phyloP scores from a whole-genome alignment of 2,113 vertebrate species.

The Shinisaurus crocodilurus region DNA sequence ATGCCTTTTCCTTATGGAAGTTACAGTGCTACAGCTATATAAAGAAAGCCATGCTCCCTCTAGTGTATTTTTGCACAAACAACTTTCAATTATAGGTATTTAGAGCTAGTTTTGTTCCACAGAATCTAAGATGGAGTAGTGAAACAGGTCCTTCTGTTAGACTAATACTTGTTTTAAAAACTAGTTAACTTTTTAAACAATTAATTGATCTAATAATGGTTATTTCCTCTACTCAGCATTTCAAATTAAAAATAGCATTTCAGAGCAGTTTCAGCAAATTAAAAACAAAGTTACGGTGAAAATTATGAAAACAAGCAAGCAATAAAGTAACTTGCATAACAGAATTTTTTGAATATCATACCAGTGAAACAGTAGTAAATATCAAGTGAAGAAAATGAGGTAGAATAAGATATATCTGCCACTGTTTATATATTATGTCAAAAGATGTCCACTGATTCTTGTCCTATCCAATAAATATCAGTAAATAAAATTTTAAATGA shows the following conservation, averaged over 20 bases:
- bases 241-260: background rate
- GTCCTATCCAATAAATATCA: background rate
- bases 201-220: background rate
- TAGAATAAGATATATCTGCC: background rate
- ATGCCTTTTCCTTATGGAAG: background rate
- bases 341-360: background rate
- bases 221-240: background rate
- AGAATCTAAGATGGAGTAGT: background rate
- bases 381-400: background rate
- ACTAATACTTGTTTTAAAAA: slow-evolving; percentile 13
- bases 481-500: background rate
- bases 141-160: background rate
- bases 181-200: background rate
- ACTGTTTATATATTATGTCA: background rate
- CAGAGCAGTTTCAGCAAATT: background rate
- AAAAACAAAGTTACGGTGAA: background rate
- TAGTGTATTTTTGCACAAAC: slow-evolving; percentile 9
- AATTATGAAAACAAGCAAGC: background rate
- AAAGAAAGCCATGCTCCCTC: slow-evolving; percentile 37
- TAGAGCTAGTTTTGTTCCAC: background rate
- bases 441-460: background rate
- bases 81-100: background rate
- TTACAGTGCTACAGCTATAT: background rate
- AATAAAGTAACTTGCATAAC: background rate
- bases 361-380: slow-evolving; percentile 2